phyloP scores from a whole-genome alignment of 2,888 invertebrate genomes.

The Drosophila phalerata region DNA sequence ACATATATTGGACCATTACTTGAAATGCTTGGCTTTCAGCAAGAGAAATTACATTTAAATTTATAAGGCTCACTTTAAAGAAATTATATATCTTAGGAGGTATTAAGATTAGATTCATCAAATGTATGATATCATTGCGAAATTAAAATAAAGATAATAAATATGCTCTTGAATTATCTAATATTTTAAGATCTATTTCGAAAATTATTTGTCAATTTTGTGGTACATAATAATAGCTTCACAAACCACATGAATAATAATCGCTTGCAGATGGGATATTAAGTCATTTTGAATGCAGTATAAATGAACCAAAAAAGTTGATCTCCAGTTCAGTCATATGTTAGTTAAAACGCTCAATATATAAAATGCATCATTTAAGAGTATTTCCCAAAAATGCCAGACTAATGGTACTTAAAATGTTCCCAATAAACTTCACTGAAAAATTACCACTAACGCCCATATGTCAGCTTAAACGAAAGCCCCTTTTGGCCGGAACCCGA shows the following conservation, averaged over 20 bases:
- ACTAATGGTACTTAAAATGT: slow-evolving; percentile 52
- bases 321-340: slow-evolving; percentile 11
- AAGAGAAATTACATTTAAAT: not conserved
- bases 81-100: not conserved
- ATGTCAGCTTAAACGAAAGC: slow-evolving; percentile 77
- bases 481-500: slow-evolving; percentile 24
- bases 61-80: not conserved
- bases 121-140: not conserved
- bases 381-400: slow-evolving; percentile 37
- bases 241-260: not conserved
- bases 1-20: not conserved
- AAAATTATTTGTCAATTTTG: not conserved
- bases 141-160: too few relatives aligned
- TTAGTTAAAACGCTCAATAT: not conserved
- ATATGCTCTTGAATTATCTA: not conserved
- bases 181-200: not conserved
- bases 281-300: not conserved
- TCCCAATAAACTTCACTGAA: slow-evolving; percentile 74
- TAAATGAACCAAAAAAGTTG: slow-evolving; percentile 1
- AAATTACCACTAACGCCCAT: slow-evolving; percentile 78
- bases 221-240: not conserved
- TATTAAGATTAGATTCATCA: not conserved
- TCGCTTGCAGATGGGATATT: not conserved
- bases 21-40: not conserved
- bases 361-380: slow-evolving; percentile 36